Base-by-base conservation (phyloP, 2,888 invertebrate species). In the Metacarcinus magister region DNA sequence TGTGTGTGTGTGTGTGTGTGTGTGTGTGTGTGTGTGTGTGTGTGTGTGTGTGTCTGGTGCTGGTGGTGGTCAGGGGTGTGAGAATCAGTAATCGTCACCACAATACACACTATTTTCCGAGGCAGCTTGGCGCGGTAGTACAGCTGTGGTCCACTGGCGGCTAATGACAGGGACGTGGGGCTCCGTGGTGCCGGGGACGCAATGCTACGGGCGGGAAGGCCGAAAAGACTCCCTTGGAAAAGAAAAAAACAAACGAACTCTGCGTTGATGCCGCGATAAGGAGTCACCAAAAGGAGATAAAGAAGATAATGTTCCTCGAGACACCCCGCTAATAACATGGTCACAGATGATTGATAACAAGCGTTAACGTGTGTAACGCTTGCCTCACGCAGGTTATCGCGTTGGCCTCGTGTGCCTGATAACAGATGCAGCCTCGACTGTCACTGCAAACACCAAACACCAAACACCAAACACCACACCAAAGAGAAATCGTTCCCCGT, bases 271-370 rank as follows among this genome's bases (percentile, higher is more conserved):
- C 87, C 10, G 87, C 16, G 39, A 87, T 87, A 16, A 39, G 39
- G 19, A 87, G 87, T 39, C 87, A 32, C n/a, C 87, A 39, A 2
- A 19, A 87, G 10, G 75, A 82, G 87, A 87, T 39, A 87, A 87
- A 87, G 39, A 19, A 87, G 39, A 87, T 39, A 87, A 87, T 87
- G 32, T 16, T 39, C 13, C 16, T n/a, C 13, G 87, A 39, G 87
- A 87, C 87, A 39, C n/a, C 39, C 28, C n/a, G 75, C 75, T 75
- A 75, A 75, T 75, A 75, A 75, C 75, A 28, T n/a, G 28, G 75
- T 8, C 28, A 75, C 54, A 5, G 28, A n/a, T 75, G 75, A 75
- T 75, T 75, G 28, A 75, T 75, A 28, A 28, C n/a, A 75, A 75
- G 28, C 23, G 75, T 75, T 28, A 75, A n/a, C n/a, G 23, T 75